phyloP scores from a whole-genome alignment of 1,140 invertebrate species.

The Triops cancriformis region DNA sequence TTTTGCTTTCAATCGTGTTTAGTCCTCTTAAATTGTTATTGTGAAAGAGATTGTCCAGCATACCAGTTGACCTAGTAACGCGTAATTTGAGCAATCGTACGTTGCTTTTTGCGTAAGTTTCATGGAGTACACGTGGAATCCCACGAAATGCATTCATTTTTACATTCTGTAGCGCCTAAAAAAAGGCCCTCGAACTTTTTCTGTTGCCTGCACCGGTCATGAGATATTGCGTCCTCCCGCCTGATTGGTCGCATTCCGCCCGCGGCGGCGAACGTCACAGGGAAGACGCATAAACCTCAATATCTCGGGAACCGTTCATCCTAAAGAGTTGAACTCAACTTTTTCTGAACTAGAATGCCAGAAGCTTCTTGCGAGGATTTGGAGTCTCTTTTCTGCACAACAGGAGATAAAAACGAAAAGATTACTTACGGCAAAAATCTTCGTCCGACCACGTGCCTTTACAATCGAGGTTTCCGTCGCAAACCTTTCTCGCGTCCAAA shows the following conservation, averaged over 20 bases:
- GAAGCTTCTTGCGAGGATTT: neutral
- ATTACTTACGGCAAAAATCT: conserved; percentile 37
- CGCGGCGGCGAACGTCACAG: neutral
- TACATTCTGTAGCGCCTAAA: neutral
- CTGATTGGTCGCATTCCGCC: neutral
- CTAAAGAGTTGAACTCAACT: neutral
- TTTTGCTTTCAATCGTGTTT: neutral
- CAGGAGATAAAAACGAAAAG: neutral
- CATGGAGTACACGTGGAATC: neutral
- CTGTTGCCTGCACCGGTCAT: neutral
- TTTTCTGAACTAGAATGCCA: neutral
- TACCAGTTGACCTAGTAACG: too few relatives aligned
- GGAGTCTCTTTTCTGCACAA: neutral
- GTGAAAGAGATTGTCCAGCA: too few relatives aligned
- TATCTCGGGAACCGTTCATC: neutral
- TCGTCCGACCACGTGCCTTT: conserved; percentile 41
- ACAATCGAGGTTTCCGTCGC: conserved; percentile 41
- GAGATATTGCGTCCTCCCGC: neutral
- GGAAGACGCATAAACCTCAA: neutral
- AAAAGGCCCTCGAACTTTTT: neutral
- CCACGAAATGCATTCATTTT: neutral
- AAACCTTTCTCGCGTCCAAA: conserved; percentile 35
- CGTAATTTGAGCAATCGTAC: too few relatives aligned
- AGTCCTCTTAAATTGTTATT: neutral
- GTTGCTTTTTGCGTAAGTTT: too few relatives aligned